These are phyloP conservation scores for Steromphala cineraria DNA, from an alignment of 2,888 invertebrate species.

Conservation along the genomic window DNA sequence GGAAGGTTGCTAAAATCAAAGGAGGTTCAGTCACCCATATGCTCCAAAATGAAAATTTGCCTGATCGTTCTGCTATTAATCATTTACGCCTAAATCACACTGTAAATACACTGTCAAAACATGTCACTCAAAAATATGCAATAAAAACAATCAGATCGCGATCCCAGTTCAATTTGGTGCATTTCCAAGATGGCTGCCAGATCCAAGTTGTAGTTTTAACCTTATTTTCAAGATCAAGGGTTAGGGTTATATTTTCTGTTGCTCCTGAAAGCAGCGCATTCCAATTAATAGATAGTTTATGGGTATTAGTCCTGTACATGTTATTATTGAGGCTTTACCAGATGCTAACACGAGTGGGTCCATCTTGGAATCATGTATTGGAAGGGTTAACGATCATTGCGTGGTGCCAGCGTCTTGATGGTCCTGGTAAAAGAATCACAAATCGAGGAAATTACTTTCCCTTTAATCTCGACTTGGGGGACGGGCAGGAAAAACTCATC, in stretches of 20 bases:
- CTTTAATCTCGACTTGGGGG: no score
- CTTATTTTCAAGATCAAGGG: neutral
- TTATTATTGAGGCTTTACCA: no score
- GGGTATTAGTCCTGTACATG: neutral
- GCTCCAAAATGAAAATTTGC: neutral
- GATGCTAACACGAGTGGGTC: no score
- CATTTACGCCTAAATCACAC: conserved; percentile 15
- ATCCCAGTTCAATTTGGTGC: neutral
- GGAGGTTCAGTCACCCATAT: neutral
- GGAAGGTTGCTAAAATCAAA: no score
- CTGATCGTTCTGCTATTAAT: neutral
- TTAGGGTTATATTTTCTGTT: neutral
- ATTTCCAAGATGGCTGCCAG: neutral
- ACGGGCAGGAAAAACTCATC: no score
- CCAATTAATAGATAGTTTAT: conserved; percentile 15
- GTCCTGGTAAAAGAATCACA: no score
- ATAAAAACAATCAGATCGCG: neutral
- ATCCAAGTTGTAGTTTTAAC: neutral
- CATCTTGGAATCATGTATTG: no score
- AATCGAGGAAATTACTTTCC: no score
- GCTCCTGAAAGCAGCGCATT: neutral
- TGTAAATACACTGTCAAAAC: neutral
- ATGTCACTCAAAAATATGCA: neutral
- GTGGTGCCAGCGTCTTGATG: no score
- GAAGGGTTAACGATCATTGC: no score